phyloP scores from a whole-genome alignment of 2,888 invertebrate species.

The Cetonia aurata region DNA sequence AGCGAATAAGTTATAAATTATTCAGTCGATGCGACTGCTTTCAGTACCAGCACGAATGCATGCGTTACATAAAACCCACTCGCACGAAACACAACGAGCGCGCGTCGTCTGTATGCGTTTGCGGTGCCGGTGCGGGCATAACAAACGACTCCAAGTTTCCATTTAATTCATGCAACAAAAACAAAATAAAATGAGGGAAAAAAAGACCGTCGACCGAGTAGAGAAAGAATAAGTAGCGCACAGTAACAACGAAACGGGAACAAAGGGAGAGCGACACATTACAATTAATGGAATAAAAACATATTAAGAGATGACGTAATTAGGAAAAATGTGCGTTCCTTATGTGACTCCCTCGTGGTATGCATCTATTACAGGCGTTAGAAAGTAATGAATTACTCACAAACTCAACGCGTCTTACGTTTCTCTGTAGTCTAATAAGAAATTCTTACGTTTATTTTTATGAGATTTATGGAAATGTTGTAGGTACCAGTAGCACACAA shows the following conservation, averaged over 20 bases:
- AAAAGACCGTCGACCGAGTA: constrained; percentile 1
- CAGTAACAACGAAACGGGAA: constrained; percentile 24
- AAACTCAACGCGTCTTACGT: too few species aligned
- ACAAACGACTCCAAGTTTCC: constrained; percentile 30
- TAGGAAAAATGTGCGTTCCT: constrained; percentile 45
- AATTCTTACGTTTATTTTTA: too few species aligned
- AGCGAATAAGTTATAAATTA: constrained; percentile 41
- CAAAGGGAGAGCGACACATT: constrained; percentile 33
- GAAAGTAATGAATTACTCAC: constrained; percentile 10
- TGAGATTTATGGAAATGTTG: too few species aligned
- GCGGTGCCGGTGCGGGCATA: not conserved
- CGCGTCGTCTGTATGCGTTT: not conserved
- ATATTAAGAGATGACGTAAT: constrained; percentile 47
- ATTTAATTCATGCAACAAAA: constrained; percentile 38
- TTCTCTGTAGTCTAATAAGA: too few species aligned
- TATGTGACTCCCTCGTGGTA: constrained; percentile 34
- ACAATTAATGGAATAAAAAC: constrained; percentile 43
- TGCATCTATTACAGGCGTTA: constrained; percentile 3
- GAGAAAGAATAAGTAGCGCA: constrained; percentile 25
- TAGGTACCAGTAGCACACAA: too few species aligned
- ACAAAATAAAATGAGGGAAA: not conserved
- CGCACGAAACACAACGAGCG: constrained; percentile 3
- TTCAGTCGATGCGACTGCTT: constrained; percentile 35
- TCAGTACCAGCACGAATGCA: constrained; percentile 15
- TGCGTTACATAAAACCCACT: constrained; percentile 32